These are phyloP conservation scores for Pogona vitticeps DNA, from an alignment of 2,113 vertebrate species.

Conservation along the genomic window DNA sequence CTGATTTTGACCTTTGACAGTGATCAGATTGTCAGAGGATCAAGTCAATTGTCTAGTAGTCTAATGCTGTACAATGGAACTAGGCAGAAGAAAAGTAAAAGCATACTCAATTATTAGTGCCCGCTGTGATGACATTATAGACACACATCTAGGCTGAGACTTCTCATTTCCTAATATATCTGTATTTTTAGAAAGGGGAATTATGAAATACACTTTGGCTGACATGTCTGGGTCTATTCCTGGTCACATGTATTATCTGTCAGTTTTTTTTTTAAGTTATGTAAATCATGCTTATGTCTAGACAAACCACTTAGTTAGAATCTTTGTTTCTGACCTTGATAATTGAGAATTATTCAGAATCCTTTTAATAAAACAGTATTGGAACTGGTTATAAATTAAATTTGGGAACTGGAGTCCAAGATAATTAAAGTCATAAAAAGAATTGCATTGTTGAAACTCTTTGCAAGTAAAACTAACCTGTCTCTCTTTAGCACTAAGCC, in stretches of 20 bases:
- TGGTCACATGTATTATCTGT: constrained; percentile 24
- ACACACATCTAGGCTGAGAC: background rate
- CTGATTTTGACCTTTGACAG: constrained; percentile 20
- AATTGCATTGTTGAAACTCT: constrained; percentile 38
- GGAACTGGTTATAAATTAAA: constrained; percentile 41
- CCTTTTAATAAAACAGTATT: constrained; percentile 20
- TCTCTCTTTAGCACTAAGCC: constrained; percentile 32
- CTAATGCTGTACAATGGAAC: background rate
- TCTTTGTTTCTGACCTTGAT: constrained; percentile 26
- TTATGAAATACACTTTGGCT: constrained; percentile 32
- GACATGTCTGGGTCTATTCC: background rate
- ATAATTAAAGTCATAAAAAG: constrained; percentile 24
- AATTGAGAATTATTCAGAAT: constrained; percentile 27
- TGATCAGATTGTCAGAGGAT: background rate
- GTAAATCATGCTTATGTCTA: constrained; percentile 26
- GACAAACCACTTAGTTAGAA: constrained; percentile 26
- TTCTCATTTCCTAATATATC: background rate
- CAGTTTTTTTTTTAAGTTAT: background rate
- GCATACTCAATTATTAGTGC: background rate
- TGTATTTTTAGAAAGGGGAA: constrained; percentile 7
- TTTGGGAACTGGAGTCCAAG: background rate
- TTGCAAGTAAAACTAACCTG: constrained; percentile 30
- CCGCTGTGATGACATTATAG: background rate
- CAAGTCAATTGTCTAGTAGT: background rate
- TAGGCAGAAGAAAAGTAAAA: background rate